Percentiles rank a stretch among this genome's conserved stretches.
Evolutionary conservation across 1,140 invertebrate genomes (phyloP).

Genomic region (Drosophila tani): DNA sequence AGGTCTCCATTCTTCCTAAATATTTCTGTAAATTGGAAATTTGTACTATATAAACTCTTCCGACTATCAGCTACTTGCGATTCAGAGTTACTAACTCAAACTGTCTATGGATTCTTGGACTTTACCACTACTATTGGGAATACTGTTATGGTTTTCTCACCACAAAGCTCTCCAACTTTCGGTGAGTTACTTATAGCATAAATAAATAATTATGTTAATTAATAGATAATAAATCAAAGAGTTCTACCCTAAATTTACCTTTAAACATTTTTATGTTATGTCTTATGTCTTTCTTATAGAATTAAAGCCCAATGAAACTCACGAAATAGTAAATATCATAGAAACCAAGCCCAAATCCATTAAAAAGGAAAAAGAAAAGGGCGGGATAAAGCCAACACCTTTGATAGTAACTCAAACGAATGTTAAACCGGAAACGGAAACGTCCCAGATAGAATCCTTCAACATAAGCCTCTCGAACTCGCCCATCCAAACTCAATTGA

Average conservation of each 20-base stretch:
- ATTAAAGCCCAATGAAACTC: slow-evolving; percentile 34
- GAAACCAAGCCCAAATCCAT: slow-evolving; percentile 57
- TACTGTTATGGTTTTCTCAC: slow-evolving; percentile 94
- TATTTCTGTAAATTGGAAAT: not conserved
- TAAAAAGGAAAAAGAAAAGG: slow-evolving; percentile 53
- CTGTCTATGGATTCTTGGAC: slow-evolving; percentile 92
- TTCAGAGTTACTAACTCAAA: slow-evolving; percentile 72
- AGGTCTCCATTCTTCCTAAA: not conserved
- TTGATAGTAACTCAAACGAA: slow-evolving; percentile 37
- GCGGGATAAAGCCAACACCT: slow-evolving; percentile 66
- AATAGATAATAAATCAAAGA: not conserved
- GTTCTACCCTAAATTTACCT: not conserved
- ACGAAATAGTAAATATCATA: slow-evolving; percentile 61
- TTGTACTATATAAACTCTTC: not conserved
- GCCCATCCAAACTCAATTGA: slow-evolving; percentile 61
- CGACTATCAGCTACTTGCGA: slow-evolving; percentile 46
- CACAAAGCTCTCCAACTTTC: slow-evolving; percentile 85
- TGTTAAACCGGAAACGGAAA: slow-evolving; percentile 33
- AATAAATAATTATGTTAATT: too few relatives aligned
- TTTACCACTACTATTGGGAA: slow-evolving; percentile 96
- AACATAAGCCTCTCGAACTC: slow-evolving; percentile 43
- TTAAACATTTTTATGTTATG: not conserved
- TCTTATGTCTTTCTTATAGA: slow-evolving; percentile 32
- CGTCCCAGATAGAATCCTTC: slow-evolving; percentile 21
- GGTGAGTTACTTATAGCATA: slow-evolving; percentile 49